phyloP scores from a whole-genome alignment of 1,140 invertebrate species.

The Caenorhabditis inopinata region DNA sequence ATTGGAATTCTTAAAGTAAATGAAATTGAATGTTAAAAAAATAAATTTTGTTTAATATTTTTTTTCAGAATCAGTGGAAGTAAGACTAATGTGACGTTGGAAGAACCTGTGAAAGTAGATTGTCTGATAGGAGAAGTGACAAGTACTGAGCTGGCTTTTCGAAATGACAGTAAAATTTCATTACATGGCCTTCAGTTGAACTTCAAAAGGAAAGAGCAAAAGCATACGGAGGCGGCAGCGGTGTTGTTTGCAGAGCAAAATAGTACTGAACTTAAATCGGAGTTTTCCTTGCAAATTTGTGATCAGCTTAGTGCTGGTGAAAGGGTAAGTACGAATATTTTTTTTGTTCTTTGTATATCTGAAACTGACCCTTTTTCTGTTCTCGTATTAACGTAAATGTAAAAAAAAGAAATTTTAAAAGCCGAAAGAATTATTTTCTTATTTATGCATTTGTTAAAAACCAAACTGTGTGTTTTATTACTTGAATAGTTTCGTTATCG shows the following conservation, averaged over 20 bases:
- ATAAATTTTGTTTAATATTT: too few species aligned
- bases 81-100: background rate
- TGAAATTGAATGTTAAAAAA: too few species aligned
- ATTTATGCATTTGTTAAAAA: too few species aligned
- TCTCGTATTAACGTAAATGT: too few species aligned
- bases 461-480: too few species aligned
- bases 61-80: background rate
- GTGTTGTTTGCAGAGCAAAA: slow-evolving; percentile 39
- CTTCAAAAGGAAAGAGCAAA: slow-evolving; percentile 34
- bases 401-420: too few species aligned
- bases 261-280: slow-evolving; percentile 24
- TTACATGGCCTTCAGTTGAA: slow-evolving; percentile 9
- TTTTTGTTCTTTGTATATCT: too few species aligned
- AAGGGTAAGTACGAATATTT: too few species aligned
- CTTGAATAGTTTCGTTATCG: too few species aligned
- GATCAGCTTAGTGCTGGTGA: background rate
- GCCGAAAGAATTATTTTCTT: too few species aligned
- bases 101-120: background rate
- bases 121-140: slow-evolving; percentile 41
- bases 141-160: background rate
- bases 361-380: too few species aligned
- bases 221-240: slow-evolving; percentile 2
- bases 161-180: background rate
- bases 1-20: background rate
- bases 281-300: background rate